Base-by-base conservation (phyloP, 2,797 vertebrate species). In the Salmo trutta region DNA sequence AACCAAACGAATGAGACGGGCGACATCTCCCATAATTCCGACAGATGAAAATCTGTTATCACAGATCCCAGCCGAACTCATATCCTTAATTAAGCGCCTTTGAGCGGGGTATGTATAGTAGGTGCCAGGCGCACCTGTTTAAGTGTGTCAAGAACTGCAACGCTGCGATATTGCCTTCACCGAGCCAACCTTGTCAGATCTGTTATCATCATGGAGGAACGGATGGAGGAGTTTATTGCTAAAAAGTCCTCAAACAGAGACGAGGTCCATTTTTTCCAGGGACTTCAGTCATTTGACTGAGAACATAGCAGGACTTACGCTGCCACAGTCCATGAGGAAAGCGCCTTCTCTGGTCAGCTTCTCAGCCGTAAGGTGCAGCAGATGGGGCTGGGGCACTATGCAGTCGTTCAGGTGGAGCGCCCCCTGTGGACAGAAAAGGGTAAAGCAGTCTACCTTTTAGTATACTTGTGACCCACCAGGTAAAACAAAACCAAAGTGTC, bases 251-350 rank as follows among this genome's bases (percentile, higher is more conserved):
- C 41, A 21, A n/a, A 59, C 36, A 56, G 1, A 16, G 5, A 12
- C 19, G 1, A 14, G 47, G 41, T 47, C 14, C 1, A 47, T 12
- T 47, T 47, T 14, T 14, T 47, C 41, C 41, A 47, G 41, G n/a
- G 2, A 62, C 56, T 19, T 56, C 4, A 5, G 53, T 56, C 53
- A 56, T n/a, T 29, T 4, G 27, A 36, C 24, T 8, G 64, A 36
- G 66, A 16, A 16, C 17, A n/a, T 8, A 8, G 16, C 10, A 21
- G 51, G 29, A 59, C 93, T 92, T 75, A 99, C 98, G 8, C 90
- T 95, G 83, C 97, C 97, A 87, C 96, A 97, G 83, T 99, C 98
- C 97, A 99, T 94, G 79, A 99, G 96, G 90, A 97, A 99, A 53
- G 96, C 96, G 51, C 98, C 97, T 71, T 99, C 97, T 88, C 95